Base-by-base conservation (phyloP, 2,888 invertebrate genomes). In the Eustalomyia histrio region DNA sequence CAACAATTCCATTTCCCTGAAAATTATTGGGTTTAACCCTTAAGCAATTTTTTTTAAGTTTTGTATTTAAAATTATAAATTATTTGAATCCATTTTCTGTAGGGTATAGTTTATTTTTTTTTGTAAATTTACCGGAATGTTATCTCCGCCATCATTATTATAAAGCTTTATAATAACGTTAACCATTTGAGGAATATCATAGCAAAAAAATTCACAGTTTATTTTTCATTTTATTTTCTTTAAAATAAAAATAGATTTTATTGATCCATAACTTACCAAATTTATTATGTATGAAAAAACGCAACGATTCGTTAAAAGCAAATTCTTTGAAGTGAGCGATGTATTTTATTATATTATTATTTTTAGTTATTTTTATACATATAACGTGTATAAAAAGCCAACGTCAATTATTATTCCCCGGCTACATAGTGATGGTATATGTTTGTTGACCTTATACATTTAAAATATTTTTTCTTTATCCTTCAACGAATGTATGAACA, bases 171-270 rank as follows among this genome's bases (percentile, higher is more conserved):
- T 12, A 12, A 47, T 1, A 47, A 43, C 8, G 10, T 24, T 47
- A 47, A 63, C n/a, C 21, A 16, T 63, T 63, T 63, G 16, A n/a
- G 3, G 17, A 47, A 63, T 24, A 24, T 47, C 24, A n/a, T 21
- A 10, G 1, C 9, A 24, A 24, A 58, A 58, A 58, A 58, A 29
- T n/a, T n/a, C n/a, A 9, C 8, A 10, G 39, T 39, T 10, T 39
- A 39, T 39, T 39, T 7, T 39, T 10, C 39, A 39, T 12, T 33
- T 33, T 33, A 6, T 33, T 33, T 33, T 33, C 33, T 33, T 33
- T 8, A n/a, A n/a, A n/a, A 55, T 67, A 68, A 57, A 68, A 68
- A 68, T 68, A 68, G 43, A 68, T 47, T 68, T 68, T 68, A 68
- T 57, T 57, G 68, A 68, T 57, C 57, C 57, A 68, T 67, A 67